These are phyloP conservation scores for Drosophila multiciliata DNA, from an alignment of 2,888 invertebrate genomes.

Conservation along the genomic window DNA sequence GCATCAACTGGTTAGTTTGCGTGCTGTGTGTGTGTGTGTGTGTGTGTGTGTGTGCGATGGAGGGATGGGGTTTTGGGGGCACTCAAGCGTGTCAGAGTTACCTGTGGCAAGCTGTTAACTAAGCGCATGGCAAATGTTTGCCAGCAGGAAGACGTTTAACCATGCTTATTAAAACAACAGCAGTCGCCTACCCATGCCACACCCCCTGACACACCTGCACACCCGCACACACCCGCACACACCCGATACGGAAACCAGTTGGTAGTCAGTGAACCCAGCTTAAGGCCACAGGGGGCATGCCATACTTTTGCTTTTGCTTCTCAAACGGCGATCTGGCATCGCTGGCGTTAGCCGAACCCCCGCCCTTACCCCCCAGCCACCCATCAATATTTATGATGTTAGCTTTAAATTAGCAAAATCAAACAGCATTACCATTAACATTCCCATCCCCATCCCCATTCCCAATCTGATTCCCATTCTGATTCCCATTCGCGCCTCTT, in stretches of 20 bases:
- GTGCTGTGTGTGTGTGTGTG: constrained; percentile 16
- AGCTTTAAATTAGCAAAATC: constrained; percentile 76
- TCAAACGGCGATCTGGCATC: constrained; percentile 51
- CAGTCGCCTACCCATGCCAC: constrained; percentile 10
- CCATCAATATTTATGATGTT: constrained; percentile 78
- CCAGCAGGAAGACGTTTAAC: constrained; percentile 76
- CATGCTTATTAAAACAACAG: constrained; percentile 66
- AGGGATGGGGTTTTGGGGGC: constrained; percentile 19
- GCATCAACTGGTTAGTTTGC: constrained; percentile 45
- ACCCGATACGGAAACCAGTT: constrained; percentile 7
- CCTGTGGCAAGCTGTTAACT: constrained; percentile 80
- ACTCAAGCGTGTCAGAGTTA: constrained; percentile 71
- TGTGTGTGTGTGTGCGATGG: constrained; percentile 15
- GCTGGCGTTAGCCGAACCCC: constrained; percentile 13
- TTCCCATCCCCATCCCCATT: constrained; percentile 53
- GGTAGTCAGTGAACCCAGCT: constrained; percentile 58
- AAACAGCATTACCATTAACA: constrained; percentile 68
- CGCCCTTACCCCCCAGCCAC: not conserved
- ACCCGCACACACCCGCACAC: not conserved
- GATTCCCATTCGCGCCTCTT: constrained; percentile 51
- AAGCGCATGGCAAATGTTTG: constrained; percentile 79
- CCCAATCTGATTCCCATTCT: constrained; percentile 49
- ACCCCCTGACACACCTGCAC: not conserved
- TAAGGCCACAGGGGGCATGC: constrained; percentile 72
- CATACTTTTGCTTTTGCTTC: constrained; percentile 74